Base-by-base conservation (phyloP, 1,140 invertebrate species). In the Drosophila sucinea region DNA sequence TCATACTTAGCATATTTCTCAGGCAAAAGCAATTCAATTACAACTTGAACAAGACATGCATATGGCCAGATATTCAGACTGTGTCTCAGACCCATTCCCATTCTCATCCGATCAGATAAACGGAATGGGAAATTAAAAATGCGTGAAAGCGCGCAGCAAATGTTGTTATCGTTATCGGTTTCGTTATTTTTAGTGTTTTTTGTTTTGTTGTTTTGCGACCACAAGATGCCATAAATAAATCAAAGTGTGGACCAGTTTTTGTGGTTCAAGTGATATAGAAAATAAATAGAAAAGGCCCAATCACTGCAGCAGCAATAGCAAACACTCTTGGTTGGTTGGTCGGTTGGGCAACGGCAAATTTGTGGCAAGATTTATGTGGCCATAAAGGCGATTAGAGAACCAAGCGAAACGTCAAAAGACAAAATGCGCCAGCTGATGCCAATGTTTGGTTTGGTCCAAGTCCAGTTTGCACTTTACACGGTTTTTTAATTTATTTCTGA, bases 401-500 rank as follows among this genome's bases (percentile, higher is more conserved):
- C 58, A 77, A 77, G 66, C 78, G 66, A 83, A 86, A 83, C 76
- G 78, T 87, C 79, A 87, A 87, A 87, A 81, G 76, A 85, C 67
- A 79, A 82, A 82, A 81, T 79, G 77, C 63, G 67, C 65, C 58
- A 55, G 33, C 51, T 74, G 35, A 67, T 47, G 17, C 69, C 41
- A 67, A 63, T 63, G 65, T 77, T 78, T 72, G 58, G 65, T 77
- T 74, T 71, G 57, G 81, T 75, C 73, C 67, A 68, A 75, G 75
- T 87, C 79, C 83, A 79, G 79, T 83, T 77, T 87, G 79, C 83
- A 86, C 83, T 89, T 86, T 86, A 86, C 83, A 86, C 84, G 83
- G 61, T 86, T 86, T 86, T 86, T 79, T 86, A 86, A 86, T 86
- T 86, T 86, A 87, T 86, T 86, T 86, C 84, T 87, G 83, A 86